Percentiles rank a stretch among this genome's conserved stretches.
These are phyloP conservation scores for Lophura nycthemera DNA, from an alignment of 2,113 vertebrate species.

Conservation along the genomic window DNA sequence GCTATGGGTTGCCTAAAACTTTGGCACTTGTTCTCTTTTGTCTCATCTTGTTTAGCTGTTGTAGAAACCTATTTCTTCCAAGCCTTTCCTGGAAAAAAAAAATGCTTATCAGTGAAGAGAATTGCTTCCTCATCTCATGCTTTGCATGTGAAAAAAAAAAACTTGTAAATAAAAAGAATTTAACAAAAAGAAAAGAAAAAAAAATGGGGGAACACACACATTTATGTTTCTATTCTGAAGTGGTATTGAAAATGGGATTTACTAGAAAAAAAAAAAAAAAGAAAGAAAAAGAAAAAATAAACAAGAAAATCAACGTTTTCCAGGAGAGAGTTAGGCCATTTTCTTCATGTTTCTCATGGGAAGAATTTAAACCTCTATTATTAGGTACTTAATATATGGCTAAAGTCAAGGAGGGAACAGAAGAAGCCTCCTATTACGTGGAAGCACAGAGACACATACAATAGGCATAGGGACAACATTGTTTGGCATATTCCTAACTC, in stretches of 20 bases:
- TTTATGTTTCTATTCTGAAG: background rate
- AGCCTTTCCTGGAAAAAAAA: background rate
- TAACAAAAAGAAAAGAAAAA: background rate
- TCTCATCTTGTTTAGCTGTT: background rate
- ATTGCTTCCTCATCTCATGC: background rate
- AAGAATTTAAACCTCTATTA: background rate
- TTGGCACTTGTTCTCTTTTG: background rate
- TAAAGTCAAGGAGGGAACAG: background rate
- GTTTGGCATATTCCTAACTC: background rate
- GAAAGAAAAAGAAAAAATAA: fast-evolving
- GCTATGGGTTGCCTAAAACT: background rate
- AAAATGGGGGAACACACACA: background rate
- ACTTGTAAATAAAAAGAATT: background rate
- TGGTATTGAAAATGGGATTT: background rate
- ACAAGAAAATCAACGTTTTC: background rate
- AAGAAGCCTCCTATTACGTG: background rate
- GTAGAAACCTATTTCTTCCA: background rate
- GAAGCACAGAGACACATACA: background rate
- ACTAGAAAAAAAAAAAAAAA: fast-evolving
- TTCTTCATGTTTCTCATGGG: background rate
- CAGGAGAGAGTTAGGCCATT: background rate
- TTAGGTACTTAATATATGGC: background rate
- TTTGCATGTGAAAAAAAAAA: background rate
- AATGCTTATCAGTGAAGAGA: background rate
- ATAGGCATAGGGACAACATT: background rate